Evolutionary conservation across 2,888 invertebrate species (phyloP), one percentile per base, ranked within the genome.

Genomic region (Helobdella robusta): DNA sequence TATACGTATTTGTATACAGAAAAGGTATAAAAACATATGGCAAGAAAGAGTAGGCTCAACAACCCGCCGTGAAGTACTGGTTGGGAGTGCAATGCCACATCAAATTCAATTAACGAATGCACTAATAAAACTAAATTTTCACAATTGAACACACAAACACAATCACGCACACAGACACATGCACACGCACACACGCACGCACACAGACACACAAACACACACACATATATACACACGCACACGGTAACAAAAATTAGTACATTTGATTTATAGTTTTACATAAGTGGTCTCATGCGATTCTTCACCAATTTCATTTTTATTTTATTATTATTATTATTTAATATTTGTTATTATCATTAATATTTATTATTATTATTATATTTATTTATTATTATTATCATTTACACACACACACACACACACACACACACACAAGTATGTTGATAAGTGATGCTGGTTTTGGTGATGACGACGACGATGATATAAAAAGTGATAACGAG

Each of bases 351-450:
- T 48, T 48, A 48, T 48, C 25, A 48, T 48, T 48, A 1, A 15
- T 48, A 15, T 23, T 46, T n/a, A 15, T 48, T 48, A 18, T 48
- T 48, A 4, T 48, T 48, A 48, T 1, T 48, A 15, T 48, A 15
- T 23, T 48, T 5, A 48, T 8, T 48, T 8, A 25, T 48, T 23
- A 48, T 48, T n/a, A n/a, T n/a, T n/a, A n/a, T n/a, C n/a, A n/a
- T n/a, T n/a, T n/a, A 52, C 52, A 52, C 52, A 20, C 52, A 52
- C 52, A 20, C 52, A 52, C 52, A 52, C 52, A 20, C 52, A 20
- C 23, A 52, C 52, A 20, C 11, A 52, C 23, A 20, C 52, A 52
- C 52, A 20, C 23, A 20, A 11, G 20, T 20, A 20, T 8, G 20
- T 8, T n/a, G 6, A n/a, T 20, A 20, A 11, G 20, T 20, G 20